Base-by-base conservation (phyloP, 2,113 vertebrate genomes). In the Brachypteracias leptosomus region DNA sequence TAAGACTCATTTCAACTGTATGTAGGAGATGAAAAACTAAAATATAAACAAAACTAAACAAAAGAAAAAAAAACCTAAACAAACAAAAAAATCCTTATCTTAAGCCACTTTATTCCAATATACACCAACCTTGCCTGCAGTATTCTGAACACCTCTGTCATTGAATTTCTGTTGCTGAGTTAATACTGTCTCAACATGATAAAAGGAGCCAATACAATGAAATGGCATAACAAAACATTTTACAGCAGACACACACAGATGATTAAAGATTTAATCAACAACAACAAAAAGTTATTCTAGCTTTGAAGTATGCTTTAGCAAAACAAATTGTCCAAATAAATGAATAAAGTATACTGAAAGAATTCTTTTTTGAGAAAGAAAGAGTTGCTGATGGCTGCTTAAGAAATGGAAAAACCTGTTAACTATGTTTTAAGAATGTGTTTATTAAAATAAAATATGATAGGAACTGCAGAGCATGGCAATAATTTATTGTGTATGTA, bases 221-320 rank as follows among this genome's bases (percentile, higher is more conserved):
- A 96, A 85, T 90, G 92, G 88, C 67, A 91, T 84, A 95, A 96
- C 94, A 96, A 96, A 97, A 95, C 88, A 54, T 93, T 95, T 95
- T 96, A 88, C 54, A 78, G 77, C 58, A 93, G 83, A 61, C 89
- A 92, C 62, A 94, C 54, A 93, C 24, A 95, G 85, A 95, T 87
- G 87, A 89, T 95, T 95, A 97, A 96, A 96, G 92, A 96, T 96
- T 96, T 84, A 90, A 96, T 96, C 96, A 94, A 93, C 90, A 95
- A 96, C 93, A 95, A 95, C 85, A 95, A 96, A 95, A 97, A 93
- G 74, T 87, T 88, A 96, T 66, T 46, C 49, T 55, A 95, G 35
- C 77, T 95, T 92, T 95, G 89, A 97, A 96, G 63, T 85, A 80
- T 49, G 74, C n/a, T 95, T 95, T 97, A 94, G 84, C 68, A 96